Base-by-base conservation (phyloP, 23 tunicate species). In the Halocynthia roretzi region DNA sequence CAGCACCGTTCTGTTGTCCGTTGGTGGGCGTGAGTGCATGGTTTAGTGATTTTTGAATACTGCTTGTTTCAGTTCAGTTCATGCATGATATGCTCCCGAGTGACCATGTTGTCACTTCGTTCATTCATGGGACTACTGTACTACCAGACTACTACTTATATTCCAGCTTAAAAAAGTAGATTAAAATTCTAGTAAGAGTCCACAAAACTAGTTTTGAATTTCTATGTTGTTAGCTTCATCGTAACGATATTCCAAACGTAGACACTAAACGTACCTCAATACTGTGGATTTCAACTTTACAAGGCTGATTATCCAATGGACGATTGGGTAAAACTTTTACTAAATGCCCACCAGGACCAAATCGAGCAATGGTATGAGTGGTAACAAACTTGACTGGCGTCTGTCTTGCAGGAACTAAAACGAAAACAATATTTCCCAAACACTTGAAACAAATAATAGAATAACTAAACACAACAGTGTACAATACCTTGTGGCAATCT, bases 261-360 rank as follows among this genome's bases (percentile, higher is more conserved):
- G 10, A 9, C 61, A 31, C 23, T 31, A 54, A 14, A 54, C 82
- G 54, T 15, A 92, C 91, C 85, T 92, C 92, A 5, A 92, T 84
- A 55, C 77, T 81, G 64, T 86, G 92, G 19, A 92, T 82, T 54
- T 92, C 93, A 53, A 92, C 92, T 19, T 77, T 62, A 44, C 92
- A 61, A 6, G 98, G 78, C 56, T 82, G 81, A 67, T 71, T 80
- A 7, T 78, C 85, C 5, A 53, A 61, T 11, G 92, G 89, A 21
- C 54, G 75, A 44, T 86, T 77, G 62, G 92, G 92, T 23, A 78
- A 52, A 20, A 86, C 87, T 48, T 75, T 63, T 17, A 92, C 68
- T 7, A 92, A 62, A 50, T 86, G 85, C 8, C 98, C 98, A 7
- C 92, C 92, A 15, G 87, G 76, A 6, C 89, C 91, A 83, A 92